Conservation (phyloP, 2,113 vertebrate species). For the Dipodomys merriami region DNA sequence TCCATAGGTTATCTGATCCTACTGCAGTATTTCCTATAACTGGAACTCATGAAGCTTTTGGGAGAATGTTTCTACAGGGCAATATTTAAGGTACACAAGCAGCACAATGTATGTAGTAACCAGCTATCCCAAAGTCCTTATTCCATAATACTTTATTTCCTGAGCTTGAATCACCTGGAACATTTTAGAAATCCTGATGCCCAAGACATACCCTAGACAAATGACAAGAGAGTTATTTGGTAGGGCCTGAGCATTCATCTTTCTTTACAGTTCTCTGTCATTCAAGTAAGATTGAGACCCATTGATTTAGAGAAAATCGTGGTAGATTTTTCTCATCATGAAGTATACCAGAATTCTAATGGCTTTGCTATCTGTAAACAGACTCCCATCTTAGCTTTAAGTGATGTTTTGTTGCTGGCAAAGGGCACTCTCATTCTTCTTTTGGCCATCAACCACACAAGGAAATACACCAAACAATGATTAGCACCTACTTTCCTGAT, state of each 20-base stretch:
- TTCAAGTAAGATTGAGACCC: neutral
- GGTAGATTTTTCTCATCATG: slow-evolving; percentile 33
- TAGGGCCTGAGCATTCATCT: neutral
- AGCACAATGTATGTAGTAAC: neutral
- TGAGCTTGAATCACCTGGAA: neutral
- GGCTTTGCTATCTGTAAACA: neutral
- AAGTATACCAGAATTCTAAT: neutral
- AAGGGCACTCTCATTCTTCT: slow-evolving; percentile 22
- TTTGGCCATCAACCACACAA: slow-evolving; percentile 13
- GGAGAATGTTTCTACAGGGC: neutral
- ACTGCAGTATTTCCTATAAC: neutral
- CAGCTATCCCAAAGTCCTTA: slow-evolving; percentile 21
- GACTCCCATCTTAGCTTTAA: slow-evolving; percentile 1
- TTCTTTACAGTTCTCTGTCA: neutral
- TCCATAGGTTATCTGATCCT: neutral
- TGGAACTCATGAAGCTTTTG: neutral
- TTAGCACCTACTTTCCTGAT: neutral
- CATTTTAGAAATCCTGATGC: slow-evolving; percentile 3
- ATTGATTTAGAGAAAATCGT: slow-evolving; percentile 30
- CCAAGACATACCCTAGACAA: neutral
- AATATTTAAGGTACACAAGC: slow-evolving; percentile 35
- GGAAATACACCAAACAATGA: slow-evolving; percentile 18
- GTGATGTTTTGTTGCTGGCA: neutral
- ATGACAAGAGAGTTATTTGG: neutral
- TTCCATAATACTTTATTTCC: neutral